Percentiles rank a stretch among this genome's conserved stretches.
phyloP scores from a whole-genome alignment of 2,113 vertebrate species.

The Emydura subglobosa region DNA sequence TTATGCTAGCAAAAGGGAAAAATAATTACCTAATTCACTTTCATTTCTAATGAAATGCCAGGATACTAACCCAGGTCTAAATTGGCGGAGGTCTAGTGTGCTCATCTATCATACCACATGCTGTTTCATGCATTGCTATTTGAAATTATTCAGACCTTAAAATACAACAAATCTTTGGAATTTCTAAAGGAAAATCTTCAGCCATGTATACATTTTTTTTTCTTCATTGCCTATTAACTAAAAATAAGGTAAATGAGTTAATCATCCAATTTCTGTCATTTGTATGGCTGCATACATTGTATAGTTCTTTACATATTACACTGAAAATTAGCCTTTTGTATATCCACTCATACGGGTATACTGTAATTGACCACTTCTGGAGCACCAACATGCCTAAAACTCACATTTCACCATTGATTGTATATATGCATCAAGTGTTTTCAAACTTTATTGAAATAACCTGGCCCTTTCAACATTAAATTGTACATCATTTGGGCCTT shows the following conservation, averaged over 20 bases:
- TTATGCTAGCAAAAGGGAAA: not conserved
- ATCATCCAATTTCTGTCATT: not conserved
- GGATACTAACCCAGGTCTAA: not conserved
- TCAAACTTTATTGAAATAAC: conserved; percentile 6
- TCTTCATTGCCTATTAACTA: not conserved
- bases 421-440: not conserved
- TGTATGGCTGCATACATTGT: not conserved
- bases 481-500: not conserved
- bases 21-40: accelerated
- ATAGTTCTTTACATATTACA: not conserved
- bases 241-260: not conserved
- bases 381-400: not conserved
- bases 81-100: not conserved
- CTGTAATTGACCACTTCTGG: not conserved
- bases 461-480: not conserved
- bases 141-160: not conserved
- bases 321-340: not conserved
- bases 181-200: not conserved
- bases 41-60: not conserved
- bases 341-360: not conserved
- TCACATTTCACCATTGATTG: not conserved
- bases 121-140: not conserved
- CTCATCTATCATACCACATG: not conserved
- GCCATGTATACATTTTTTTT: not conserved
- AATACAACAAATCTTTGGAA: not conserved